These are phyloP conservation scores for Euwallacea similis DNA, from an alignment of 1,140 invertebrate species.

Conservation along the genomic window DNA sequence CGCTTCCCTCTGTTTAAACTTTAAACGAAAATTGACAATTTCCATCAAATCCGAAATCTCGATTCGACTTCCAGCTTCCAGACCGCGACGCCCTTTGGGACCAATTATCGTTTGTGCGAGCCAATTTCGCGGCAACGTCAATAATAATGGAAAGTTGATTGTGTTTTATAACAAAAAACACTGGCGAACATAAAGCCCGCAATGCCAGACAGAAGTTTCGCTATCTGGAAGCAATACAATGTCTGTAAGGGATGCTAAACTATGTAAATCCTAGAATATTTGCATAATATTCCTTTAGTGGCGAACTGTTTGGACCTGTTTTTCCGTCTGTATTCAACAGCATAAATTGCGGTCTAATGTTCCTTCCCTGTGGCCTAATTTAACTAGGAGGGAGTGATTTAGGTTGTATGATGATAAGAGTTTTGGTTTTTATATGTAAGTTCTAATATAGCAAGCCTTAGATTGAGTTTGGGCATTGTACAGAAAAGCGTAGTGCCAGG, in stretches of 20 bases:
- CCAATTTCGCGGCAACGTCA: neutral
- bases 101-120: conserved; percentile 3
- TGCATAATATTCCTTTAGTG: conserved; percentile 38
- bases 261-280: conserved; percentile 33
- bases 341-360: conserved; percentile 34
- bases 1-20: too few species aligned
- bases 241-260: conserved; percentile 14
- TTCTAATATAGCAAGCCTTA: too few species aligned
- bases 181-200: too few species aligned
- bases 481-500: too few species aligned
- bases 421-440: too few species aligned
- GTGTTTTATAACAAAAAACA: too few species aligned
- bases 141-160: neutral
- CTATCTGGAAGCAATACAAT: too few species aligned
- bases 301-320: conserved; percentile 34
- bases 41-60: conserved; percentile 1
- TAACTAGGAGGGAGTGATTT: neutral
- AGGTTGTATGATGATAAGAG: too few species aligned
- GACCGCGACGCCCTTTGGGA: neutral
- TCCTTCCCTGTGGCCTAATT: neutral
- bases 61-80: conserved; percentile 1
- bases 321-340: conserved; percentile 22
- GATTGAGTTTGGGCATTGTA: too few species aligned
- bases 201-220: too few species aligned
- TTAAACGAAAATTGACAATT: conserved; percentile 4